Evolutionary conservation across 2,113 vertebrate genomes (phyloP).

Genomic region (Poeciliopsis occidentalis): DNA sequence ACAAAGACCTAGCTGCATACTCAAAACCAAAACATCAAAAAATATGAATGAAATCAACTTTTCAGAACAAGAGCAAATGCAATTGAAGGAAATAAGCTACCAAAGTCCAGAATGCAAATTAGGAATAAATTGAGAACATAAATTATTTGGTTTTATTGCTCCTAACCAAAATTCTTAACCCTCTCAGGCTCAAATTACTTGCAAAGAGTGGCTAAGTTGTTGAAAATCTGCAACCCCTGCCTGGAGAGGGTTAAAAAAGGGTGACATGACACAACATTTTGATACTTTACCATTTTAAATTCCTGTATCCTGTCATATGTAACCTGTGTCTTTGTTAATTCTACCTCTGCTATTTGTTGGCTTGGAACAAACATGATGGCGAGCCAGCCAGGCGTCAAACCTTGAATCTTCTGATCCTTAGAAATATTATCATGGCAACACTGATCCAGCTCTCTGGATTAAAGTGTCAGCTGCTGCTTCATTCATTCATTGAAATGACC

Average conservation of each 20-base stretch:
- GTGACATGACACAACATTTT: neutral
- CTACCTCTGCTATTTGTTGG: neutral
- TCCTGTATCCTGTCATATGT: neutral
- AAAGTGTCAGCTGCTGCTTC: constrained; percentile 81
- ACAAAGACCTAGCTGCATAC: neutral
- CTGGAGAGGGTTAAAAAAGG: too few relatives aligned
- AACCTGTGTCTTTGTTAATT: neutral
- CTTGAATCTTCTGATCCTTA: neutral
- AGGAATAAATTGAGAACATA: too few relatives aligned
- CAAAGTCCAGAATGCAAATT: neutral
- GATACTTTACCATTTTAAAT: neutral
- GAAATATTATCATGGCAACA: neutral
- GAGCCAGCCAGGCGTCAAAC: neutral
- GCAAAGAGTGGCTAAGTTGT: too few relatives aligned
- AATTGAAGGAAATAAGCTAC: neutral
- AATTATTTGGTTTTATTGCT: too few relatives aligned
- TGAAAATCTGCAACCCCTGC: too few relatives aligned
- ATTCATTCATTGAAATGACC: constrained; percentile 22
- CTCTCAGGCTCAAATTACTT: too few relatives aligned
- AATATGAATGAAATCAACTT: neutral
- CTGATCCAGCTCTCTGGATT: constrained; percentile 14
- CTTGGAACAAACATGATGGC: neutral
- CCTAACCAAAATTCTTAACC: neutral
- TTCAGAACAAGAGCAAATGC: neutral
- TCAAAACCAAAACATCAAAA: neutral